These are phyloP conservation scores for Botrylloides violaceus DNA, from an alignment of 23 tunicate species.

Conservation along the genomic window DNA sequence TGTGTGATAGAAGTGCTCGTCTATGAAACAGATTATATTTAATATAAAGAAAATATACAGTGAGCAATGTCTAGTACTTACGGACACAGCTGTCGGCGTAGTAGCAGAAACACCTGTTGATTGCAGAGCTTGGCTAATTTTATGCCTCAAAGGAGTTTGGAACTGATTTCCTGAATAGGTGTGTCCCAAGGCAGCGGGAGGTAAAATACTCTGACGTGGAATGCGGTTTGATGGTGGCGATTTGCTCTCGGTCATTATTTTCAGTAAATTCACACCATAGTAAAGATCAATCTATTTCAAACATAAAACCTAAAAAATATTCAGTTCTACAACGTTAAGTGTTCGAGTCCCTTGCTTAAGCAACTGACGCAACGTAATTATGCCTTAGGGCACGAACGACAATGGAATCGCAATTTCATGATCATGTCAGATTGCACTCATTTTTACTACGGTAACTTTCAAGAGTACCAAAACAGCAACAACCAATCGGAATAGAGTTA, in stretches of 20 bases:
- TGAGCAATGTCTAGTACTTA: no score
- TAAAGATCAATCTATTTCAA: neutral
- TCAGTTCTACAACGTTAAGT: no score
- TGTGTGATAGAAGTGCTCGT: neutral
- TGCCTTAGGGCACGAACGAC: neutral
- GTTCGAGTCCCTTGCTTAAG: neutral
- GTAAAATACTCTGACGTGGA: neutral
- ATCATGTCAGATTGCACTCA: neutral
- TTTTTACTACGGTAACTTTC: no score
- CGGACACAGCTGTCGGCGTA: neutral
- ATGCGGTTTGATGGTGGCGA: slow-evolving; percentile 12
- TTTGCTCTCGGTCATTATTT: slow-evolving; percentile 27
- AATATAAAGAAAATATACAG: no score
- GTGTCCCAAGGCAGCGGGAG: slow-evolving; percentile 11
- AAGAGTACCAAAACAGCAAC: no score
- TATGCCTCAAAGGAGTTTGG: neutral
- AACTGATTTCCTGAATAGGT: neutral
- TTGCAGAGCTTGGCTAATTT: neutral
- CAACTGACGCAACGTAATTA: neutral
- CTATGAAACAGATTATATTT: slow-evolving; percentile 2
- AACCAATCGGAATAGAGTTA: no score
- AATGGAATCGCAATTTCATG: neutral
- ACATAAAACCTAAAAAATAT: neutral
- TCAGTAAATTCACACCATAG: slow-evolving; percentile 4
- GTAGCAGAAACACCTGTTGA: neutral